phyloP scores from a whole-genome alignment of 35 echinoderm and acorn worm genomes.

The Holothuria glaberrima region DNA sequence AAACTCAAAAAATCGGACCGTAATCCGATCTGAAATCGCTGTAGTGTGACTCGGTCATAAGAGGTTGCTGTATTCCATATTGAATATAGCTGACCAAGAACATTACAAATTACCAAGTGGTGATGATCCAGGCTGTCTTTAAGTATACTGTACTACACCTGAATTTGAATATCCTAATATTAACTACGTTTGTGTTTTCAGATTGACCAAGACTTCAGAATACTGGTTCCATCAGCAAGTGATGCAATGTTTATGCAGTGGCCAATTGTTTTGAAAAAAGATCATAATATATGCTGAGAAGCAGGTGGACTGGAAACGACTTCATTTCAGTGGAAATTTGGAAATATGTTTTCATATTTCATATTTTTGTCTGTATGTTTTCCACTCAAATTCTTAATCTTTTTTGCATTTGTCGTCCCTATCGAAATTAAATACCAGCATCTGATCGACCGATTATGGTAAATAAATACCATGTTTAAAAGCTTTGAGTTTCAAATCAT shows the following conservation, averaged over 20 bases:
- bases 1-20: too few relatives aligned
- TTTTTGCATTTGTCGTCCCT: too few relatives aligned
- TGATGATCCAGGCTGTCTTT: background rate
- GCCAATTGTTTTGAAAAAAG: background rate
- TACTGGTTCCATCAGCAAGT: background rate
- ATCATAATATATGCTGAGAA: background rate
- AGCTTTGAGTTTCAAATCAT: too few relatives aligned
- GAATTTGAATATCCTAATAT: background rate
- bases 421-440: too few relatives aligned
- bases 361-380: too few relatives aligned
- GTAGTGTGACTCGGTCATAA: too few relatives aligned
- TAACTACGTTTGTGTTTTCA: background rate
- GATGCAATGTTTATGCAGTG: conserved; percentile 8
- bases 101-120: too few relatives aligned
- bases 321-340: background rate
- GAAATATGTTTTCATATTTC: background rate
- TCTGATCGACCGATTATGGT: too few relatives aligned
- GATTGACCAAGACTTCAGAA: background rate
- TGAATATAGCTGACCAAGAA: background rate
- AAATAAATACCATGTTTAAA: too few relatives aligned
- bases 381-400: too few relatives aligned
- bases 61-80: too few relatives aligned
- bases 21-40: too few relatives aligned
- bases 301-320: background rate
- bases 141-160: background rate